Evolutionary conservation across 2,113 vertebrate species (phyloP), one percentile per base, ranked within the genome.

Genomic region (Malurus melanocephalus): DNA sequence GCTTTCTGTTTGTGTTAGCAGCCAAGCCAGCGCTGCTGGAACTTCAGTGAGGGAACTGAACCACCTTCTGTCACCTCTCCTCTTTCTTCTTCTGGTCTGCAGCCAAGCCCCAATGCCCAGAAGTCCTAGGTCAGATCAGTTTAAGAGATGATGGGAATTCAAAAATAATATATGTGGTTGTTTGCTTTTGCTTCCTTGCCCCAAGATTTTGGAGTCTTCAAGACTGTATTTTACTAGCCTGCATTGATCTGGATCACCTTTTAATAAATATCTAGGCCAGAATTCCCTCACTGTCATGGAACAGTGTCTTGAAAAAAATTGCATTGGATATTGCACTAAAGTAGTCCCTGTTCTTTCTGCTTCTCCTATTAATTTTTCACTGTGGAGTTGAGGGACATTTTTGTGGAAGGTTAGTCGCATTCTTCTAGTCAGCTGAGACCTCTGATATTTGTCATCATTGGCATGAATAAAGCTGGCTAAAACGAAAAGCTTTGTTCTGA

Each of bases 341-440:
- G 10, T 43, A 57, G 40, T 27, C 40, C 33, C 26, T 72, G 16
- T 8, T 49, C 15, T 86, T 92, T 77, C 71, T 84, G n/a, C 27
- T 79, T 92, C 33, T 9, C 76, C 30, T 48, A 18, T 62, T 68
- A 33, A 49, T 73, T 86, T 93, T 89, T 72, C 27, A 59, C 51
- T 22, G 33, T 18, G 9, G 35, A 69, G 35, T 4, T 48, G 57
- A 78, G 35, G n/a, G 61, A 81, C 19, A 28, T 15, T 40, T 81
- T 67, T 90, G 43, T 84, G 59, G 43, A 92, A 79, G 35, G 33
- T 59, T 87, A 66, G 9, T 57, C 13, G 17, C 8, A 30, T 86
- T 93, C 30, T 85, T 90, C 77, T 83, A n/a, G 46, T 86, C 71
- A 90, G 51, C n/a, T 69, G 78, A 93, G 52, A 59, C 51, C 67